Base-by-base conservation (phyloP, 2,888 invertebrate species). In the Caenorhabditis afra region DNA sequence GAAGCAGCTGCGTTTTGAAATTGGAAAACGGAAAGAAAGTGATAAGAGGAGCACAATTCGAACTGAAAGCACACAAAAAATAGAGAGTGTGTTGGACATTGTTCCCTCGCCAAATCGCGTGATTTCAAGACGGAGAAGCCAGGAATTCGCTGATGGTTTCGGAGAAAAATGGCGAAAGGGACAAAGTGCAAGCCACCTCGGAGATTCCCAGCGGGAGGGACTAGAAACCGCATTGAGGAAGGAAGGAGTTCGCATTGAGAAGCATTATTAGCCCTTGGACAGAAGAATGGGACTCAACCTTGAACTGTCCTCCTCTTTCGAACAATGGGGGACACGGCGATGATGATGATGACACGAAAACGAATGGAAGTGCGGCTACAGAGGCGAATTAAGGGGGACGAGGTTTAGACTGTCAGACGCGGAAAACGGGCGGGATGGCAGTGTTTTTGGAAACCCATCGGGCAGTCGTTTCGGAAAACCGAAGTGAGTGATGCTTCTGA, bases 21-120 rank as follows among this genome's bases (percentile, higher is more conserved):
- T 37, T 37, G n/a, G 18, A 61, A 12, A 39, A 52, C 20, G 11
- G 14, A 55, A 35, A 55, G n/a, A 37, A 55, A 37, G 37, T 66
- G 66, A 59, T 58, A 68, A 68, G 49, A 57, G 41, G 29, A 23
- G 22, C 20, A 35, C 41, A 37, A n/a, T 39, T 23, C 20, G 47
- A 8, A 64, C 41, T 39, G 55, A 29, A 39, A n/a, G n/a, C 14
- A 61, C 35, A 35, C 23, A 0, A 44, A 45, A 35, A 20, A 55
- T 47, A 57, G 22, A 35, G n/a, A n/a, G n/a, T n/a, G n/a, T n/a
- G n/a, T n/a, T 68, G 68, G 59, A 68, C 68, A 68, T 68, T 68
- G 68, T 47, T 68, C 68, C 57, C 68, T 3, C 12, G 20, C 12
- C 12, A 35, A 23, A 67, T 68, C 68, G 68, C 68, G 68, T 68